These are phyloP conservation scores for Peromyscus nudipes DNA, from an alignment of 2,797 vertebrate species.

Conservation along the genomic window DNA sequence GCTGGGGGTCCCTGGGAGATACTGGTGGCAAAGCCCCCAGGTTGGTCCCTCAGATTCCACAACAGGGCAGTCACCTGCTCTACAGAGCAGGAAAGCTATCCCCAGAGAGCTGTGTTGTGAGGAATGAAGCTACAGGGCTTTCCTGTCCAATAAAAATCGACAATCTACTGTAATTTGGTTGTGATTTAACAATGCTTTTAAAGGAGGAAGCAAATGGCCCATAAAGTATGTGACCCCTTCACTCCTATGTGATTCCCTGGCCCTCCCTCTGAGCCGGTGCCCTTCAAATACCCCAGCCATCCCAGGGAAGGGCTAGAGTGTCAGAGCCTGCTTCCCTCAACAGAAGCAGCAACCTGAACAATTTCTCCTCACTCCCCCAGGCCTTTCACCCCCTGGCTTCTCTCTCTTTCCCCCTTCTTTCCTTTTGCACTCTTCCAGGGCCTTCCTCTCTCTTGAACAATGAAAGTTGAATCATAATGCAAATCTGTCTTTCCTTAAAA, in stretches of 20 bases:
- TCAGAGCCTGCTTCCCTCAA: accelerated
- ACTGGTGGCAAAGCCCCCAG: not conserved
- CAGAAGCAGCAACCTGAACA: accelerated
- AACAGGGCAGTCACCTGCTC: slow-evolving; percentile 40
- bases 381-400: not conserved
- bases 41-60: not conserved
- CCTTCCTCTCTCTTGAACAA: slow-evolving; percentile 78
- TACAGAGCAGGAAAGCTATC: slow-evolving; percentile 47
- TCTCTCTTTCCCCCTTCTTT: not conserved
- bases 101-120: slow-evolving; percentile 44
- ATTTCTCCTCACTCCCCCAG: accelerated
- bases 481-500: slow-evolving; percentile 86
- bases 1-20: not conserved
- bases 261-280: not conserved
- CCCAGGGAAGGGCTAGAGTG: not conserved
- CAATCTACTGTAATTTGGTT: slow-evolving; percentile 78
- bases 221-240: slow-evolving; percentile 76
- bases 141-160: slow-evolving; percentile 73
- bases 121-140: slow-evolving; percentile 40
- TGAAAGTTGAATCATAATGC: slow-evolving; percentile 85
- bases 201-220: slow-evolving; percentile 80
- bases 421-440: slow-evolving; percentile 52
- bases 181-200: slow-evolving; percentile 83
- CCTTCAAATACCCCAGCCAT: not conserved
- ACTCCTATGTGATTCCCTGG: slow-evolving; percentile 42